Base-by-base conservation (phyloP, 2,113 vertebrate genomes). In the Vulpes ferrilata region DNA sequence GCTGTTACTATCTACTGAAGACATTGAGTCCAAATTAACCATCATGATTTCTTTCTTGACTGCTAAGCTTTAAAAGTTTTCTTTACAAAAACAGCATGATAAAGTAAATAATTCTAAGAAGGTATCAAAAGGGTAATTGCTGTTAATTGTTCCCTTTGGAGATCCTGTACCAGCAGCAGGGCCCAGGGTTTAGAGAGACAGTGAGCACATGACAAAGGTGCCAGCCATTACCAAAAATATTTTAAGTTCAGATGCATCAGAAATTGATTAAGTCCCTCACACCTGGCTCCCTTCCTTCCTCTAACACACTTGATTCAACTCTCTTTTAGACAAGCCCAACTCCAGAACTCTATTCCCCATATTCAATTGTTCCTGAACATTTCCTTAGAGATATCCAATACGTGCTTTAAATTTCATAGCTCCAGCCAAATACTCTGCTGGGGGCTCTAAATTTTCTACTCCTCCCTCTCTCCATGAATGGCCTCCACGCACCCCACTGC, bases 1-100 rank as follows among this genome's bases (percentile, higher is more conserved):
- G 74, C 92, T 74, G 48, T 59, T 78, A 51, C 62, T 78, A 78
- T 53, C 35, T 89, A 88, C 30, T 94, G 91, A 97, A 97, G 97
- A 93, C 23, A 8, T 57, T 57, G 53, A 93, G 53, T 11, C n/a
- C 43, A 57, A 35, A 43, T 92, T 94, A 95, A n/a, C 59, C 55
- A 83, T 67, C 55, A 85, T 15, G 9, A 76, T 79, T 95, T 84
- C 35, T 80, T 96, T 88, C 35, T 76, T 76, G 79, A n/a, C 48
- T 85, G 48, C 27, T 84, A 67, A 85, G n/a, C 65, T 95, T 90
- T 90, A 85, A 82, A 89, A 25, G 3, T 92, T 32, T 80, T 64
- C 35, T 84, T 59, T 27, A 71, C n/a, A 83, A 90, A 81, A 87
- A n/a, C 73, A 82, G 79, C 7, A 7, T 12, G 53, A 7, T 85